These are phyloP conservation scores for Drosophila lutescens DNA, from an alignment of 2,888 invertebrate genomes.

Conservation along the genomic window DNA sequence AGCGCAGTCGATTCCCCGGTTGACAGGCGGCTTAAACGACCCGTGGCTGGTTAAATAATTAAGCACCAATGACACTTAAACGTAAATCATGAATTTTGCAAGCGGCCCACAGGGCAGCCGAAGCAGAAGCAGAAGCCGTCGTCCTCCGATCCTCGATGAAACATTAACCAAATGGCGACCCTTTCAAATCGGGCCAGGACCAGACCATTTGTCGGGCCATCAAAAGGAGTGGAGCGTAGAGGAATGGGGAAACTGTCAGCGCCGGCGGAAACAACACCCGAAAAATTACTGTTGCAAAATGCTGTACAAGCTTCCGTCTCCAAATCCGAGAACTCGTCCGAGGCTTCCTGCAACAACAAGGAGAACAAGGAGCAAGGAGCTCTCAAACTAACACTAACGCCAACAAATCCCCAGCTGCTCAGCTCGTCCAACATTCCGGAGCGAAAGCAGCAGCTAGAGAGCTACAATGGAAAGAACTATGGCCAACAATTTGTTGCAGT, in stretches of 20 bases:
- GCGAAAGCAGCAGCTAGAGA: slow-evolving; percentile 12
- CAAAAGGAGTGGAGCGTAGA: slow-evolving; percentile 1
- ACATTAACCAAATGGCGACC: slow-evolving; percentile 60
- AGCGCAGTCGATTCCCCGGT: slow-evolving; percentile 32
- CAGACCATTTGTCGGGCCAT: slow-evolving; percentile 46
- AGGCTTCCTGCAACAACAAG: slow-evolving; percentile 64
- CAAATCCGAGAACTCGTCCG: slow-evolving; percentile 33
- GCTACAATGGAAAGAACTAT: slow-evolving; percentile 57
- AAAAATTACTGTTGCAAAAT: slow-evolving; percentile 77
- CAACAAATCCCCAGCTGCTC: slow-evolving; percentile 69
- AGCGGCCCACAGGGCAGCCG: slow-evolving; percentile 23
- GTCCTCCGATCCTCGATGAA: slow-evolving; percentile 42
- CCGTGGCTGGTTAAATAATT: slow-evolving; percentile 67
- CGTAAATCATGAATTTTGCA: slow-evolving; percentile 80
- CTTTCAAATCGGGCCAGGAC: slow-evolving; percentile 39
- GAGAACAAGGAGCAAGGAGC: slow-evolving; percentile 21
- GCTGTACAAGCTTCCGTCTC: slow-evolving; percentile 70
- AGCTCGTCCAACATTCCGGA: slow-evolving; percentile 50
- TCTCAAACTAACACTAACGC: slow-evolving; percentile 43
- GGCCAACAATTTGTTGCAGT: slow-evolving; percentile 72
- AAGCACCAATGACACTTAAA: slow-evolving; percentile 78
- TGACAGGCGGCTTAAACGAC: slow-evolving; percentile 62
- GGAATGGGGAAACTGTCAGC: slow-evolving; percentile 63
- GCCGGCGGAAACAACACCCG: slow-evolving; percentile 77
- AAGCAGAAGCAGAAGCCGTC: too few species aligned